These are phyloP conservation scores for Eugnorisma glareosa DNA, from an alignment of 2,888 invertebrate species.

Conservation along the genomic window DNA sequence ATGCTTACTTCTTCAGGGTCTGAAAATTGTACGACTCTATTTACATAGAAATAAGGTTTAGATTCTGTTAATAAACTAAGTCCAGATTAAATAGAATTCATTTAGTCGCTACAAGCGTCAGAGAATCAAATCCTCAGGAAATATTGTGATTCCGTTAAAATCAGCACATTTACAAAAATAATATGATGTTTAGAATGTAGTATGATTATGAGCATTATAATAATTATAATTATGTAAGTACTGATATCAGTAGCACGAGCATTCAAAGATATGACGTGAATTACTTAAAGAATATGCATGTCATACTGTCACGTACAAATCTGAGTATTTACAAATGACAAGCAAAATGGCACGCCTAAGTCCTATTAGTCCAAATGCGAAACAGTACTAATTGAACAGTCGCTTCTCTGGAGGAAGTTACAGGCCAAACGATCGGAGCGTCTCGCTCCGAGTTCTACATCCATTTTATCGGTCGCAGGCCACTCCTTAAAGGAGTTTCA, in stretches of 20 bases:
- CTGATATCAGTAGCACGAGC: slow-evolving; percentile 17
- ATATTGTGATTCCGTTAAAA: slow-evolving; percentile 2
- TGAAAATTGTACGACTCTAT: slow-evolving; percentile 73
- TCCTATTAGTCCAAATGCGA: background rate
- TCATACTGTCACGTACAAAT: slow-evolving; percentile 7
- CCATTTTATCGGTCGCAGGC: too few species aligned
- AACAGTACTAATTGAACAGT: background rate
- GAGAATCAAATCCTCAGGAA: background rate
- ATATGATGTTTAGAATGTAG: slow-evolving; percentile 3
- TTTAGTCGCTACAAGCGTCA: background rate
- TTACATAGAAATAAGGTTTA: slow-evolving; percentile 18
- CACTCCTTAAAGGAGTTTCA: background rate
- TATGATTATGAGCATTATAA: slow-evolving; percentile 1
- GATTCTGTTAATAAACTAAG: background rate
- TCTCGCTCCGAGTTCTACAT: background rate
- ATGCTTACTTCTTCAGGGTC: slow-evolving; percentile 77
- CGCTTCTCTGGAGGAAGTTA: too few species aligned
- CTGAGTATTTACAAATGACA: slow-evolving; percentile 8
- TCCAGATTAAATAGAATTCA: background rate
- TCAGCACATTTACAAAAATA: slow-evolving; percentile 1
- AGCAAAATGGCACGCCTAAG: background rate
- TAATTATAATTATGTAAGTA: slow-evolving; percentile 23
- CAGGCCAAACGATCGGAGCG: background rate
- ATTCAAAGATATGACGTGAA: slow-evolving; percentile 30
- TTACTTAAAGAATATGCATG: slow-evolving; percentile 4